These are phyloP conservation scores for Ormyrus nitidulus DNA, from an alignment of 2,888 invertebrate species.

Conservation along the genomic window DNA sequence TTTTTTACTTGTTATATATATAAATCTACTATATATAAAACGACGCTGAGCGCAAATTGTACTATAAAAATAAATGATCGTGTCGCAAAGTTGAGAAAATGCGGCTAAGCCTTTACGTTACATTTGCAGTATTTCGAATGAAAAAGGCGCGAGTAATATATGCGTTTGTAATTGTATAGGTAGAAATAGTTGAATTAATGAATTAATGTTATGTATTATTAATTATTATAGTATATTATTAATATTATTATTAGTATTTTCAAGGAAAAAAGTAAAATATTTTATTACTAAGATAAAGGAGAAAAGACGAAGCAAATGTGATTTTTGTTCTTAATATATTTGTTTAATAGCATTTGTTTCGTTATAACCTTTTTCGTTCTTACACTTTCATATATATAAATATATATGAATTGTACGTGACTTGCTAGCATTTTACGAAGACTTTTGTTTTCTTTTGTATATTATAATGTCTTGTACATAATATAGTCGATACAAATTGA, in stretches of 20 bases:
- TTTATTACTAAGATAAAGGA: conserved; percentile 31
- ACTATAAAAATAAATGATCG: conserved; percentile 27
- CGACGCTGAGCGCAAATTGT: conserved; percentile 51
- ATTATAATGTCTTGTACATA: conserved; percentile 45
- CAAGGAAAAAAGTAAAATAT: conserved; percentile 22
- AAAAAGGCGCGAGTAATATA: conserved; percentile 59
- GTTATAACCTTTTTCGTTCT: conserved; percentile 31
- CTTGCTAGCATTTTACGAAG: conserved; percentile 25
- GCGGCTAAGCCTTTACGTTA: conserved; percentile 21
- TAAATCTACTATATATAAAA: conserved; percentile 23
- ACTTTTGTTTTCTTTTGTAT: conserved; percentile 36
- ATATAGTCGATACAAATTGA: conserved; percentile 32
- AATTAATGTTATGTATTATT: conserved; percentile 39
- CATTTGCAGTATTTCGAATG: conserved; percentile 57
- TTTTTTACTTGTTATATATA: conserved; percentile 48
- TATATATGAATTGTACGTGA: conserved; percentile 36
- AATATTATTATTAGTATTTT: conserved; percentile 34
- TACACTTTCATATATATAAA: conserved; percentile 17
- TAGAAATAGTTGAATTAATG: conserved; percentile 20
- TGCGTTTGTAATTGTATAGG: conserved; percentile 55
- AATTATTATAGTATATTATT: conserved; percentile 37
- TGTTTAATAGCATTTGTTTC: conserved; percentile 40
- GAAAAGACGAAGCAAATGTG: conserved; percentile 28
- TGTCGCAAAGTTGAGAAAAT: conserved; percentile 5
- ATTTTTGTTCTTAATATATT: conserved; percentile 34